A percentile compares a stretch with the other conserved stretches of the same genome.
These are phyloP conservation scores for Sphaeramia orbicularis DNA, from an alignment of 2,797 vertebrate species.

Conservation along the genomic window DNA sequence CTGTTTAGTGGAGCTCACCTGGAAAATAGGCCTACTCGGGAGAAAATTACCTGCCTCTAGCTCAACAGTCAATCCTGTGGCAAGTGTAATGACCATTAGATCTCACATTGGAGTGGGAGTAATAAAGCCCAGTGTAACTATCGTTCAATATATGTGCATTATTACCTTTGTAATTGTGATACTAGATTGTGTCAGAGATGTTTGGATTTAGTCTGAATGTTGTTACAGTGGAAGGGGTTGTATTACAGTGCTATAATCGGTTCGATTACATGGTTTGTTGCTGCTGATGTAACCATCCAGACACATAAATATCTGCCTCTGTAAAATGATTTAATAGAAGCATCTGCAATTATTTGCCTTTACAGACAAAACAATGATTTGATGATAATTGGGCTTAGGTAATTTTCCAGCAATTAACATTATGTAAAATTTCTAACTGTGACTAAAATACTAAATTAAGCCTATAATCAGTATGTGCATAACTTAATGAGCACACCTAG, in stretches of 20 bases:
- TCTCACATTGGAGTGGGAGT: constrained; percentile 1
- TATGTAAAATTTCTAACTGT: constrained; percentile 11
- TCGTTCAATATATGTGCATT: background rate
- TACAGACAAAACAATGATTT: constrained; percentile 3
- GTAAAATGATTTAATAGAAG: background rate
- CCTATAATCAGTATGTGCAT: constrained; percentile 21
- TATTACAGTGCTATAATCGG: background rate
- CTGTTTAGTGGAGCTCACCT: constrained; percentile 51
- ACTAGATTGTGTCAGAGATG: too few species aligned
- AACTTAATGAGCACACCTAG: constrained; percentile 18
- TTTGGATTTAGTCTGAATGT: background rate
- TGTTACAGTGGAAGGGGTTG: background rate
- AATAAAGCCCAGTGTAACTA: background rate
- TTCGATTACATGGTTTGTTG: background rate
- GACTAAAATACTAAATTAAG: constrained; percentile 23
- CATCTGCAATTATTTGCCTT: background rate
- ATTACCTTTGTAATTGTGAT: background rate
- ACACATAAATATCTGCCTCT: background rate
- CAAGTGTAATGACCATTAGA: constrained; percentile 15
- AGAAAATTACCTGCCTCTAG: constrained; percentile 14
- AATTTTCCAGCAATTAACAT: constrained; percentile 24
- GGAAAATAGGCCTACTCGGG: constrained; percentile 48
- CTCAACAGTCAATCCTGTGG: constrained; percentile 5
- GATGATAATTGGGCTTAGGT: constrained; percentile 26
- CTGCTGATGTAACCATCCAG: background rate